Base-by-base conservation (phyloP, 2,113 vertebrate genomes). In the Petrocephalus zakoni region DNA sequence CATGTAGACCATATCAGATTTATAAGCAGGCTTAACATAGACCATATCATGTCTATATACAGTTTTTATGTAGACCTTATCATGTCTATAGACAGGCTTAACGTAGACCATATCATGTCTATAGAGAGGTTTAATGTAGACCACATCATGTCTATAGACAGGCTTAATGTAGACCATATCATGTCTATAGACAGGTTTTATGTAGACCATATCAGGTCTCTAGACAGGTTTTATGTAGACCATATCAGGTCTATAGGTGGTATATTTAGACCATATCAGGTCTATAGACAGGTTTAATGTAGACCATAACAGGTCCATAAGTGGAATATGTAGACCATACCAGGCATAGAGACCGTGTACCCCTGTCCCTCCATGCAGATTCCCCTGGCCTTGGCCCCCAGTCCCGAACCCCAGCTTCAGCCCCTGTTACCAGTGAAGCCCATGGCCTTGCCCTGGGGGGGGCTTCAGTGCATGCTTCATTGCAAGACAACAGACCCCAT, bases 391-490 rank as follows among this genome's bases (percentile, higher is more conserved):
- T 34, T 37, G n/a, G 25, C 51, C 25, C 85, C 61, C 61, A 22
- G 37, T 47, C 2, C 21, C 42, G n/a, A 82, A 46, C 42, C 78
- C 19, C 61, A 84, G 89, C 53, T 82, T 89, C 88, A 53, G 83
- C 29, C 88, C 81, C 51, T 17, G 19, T 56, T 64, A 52, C 29
- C 29, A 21, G 58, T 88, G 81, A 88, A 88, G 84, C 87, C 83
- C 64, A 81, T 17, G 49, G n/a, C 52, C 29, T 61, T 68, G 75
- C 58, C 82, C 53, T 49, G 51, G 47, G 22, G 52, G 47, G 47
- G 11, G 87, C 68, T 61, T 89, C 90, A 87, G 42, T 89, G 51
- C 56, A 91, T 91, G 90, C 92, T 89, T 88, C 89, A 90, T 89
- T 92, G 91, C 90, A 92, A 68, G 29, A 68, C 89, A 90, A 89